Base-by-base conservation (phyloP, 1,140 invertebrate species). In the Phortica variegata region DNA sequence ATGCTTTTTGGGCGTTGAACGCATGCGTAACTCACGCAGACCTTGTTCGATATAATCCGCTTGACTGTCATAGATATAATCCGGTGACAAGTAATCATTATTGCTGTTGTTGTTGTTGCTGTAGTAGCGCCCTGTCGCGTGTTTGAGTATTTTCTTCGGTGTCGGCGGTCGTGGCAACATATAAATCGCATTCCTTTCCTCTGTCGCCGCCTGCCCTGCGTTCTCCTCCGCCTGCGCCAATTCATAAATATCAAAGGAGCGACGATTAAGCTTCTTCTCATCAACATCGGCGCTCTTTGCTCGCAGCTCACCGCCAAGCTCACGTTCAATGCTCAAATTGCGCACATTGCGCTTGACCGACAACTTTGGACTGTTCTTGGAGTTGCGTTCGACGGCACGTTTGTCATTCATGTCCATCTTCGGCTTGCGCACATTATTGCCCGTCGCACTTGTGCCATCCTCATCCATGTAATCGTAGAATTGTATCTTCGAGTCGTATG, bases 381-480 rank as follows among this genome's bases (percentile, higher is more conserved):
- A 44, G 19, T 74, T 74, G 0, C 70, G 54, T 16, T 74, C 71
- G 47, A 74, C 45, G 38, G 73, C 71, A 2, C 62, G 62, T 32
- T 74, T 74, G 43, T 74, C 65, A 32, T 74, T 74, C 40, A 71
- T 59, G 38, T 74, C 70, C 65, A 71, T 71, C 50, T 70, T 69
- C 2, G 65, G 58, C 3, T 58, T 54, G 3, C 65, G 43, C 6
- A 41, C 52, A 48, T 73, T 73, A 34, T 73, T 73, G 10, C 58
- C 69, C 20, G 52, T 52, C 16, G 15, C 20, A 15, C 16, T 12
- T 7, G 23, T 29, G 18, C 65, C 61, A 2, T 46, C 51, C 6
- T 68, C 69, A 34, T 59, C 58, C 16, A 54, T 55, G 37, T 59
- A 74, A 40, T 74, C 71, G 33, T 71, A 73, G 48, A 74, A 74